A percentile compares a stretch with the other conserved stretches of the same genome.
These are phyloP conservation scores for Probosciger aterrimus DNA, from an alignment of 2,113 vertebrate species.

Conservation along the genomic window DNA sequence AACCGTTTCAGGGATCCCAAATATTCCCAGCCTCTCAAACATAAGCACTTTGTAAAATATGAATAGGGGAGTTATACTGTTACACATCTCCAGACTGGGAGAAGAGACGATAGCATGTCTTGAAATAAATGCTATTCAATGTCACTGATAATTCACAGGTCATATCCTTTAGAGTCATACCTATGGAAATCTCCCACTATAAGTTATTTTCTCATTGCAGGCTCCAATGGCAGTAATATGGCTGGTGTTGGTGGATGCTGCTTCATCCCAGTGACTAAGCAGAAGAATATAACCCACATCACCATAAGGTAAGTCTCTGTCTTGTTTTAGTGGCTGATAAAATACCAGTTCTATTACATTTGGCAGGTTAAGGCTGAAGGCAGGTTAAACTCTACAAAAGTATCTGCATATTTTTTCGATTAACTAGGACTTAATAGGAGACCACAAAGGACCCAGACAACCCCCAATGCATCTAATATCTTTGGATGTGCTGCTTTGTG, in stretches of 20 bases:
- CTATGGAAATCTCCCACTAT: not conserved
- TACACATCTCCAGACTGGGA: not conserved
- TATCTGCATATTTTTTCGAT: not conserved
- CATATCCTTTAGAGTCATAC: not conserved
- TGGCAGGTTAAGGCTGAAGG: not conserved
- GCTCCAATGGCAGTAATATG: not conserved
- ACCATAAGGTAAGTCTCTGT: not conserved
- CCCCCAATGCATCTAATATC: not conserved
- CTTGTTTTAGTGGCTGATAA: not conserved
- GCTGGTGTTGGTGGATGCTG: not conserved
- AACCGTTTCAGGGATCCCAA: not conserved
- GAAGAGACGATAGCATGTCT: not conserved
- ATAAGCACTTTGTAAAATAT: not conserved
- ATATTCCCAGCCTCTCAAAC: not conserved
- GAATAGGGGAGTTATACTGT: not conserved
- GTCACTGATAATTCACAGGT: not conserved
- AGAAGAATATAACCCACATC: not conserved
- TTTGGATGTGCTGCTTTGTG: not conserved
- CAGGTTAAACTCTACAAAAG: not conserved
- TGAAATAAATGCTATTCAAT: not conserved
- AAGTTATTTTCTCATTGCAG: not conserved
- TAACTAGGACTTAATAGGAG: not conserved
- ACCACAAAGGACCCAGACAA: not conserved
- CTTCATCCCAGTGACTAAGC: not conserved
- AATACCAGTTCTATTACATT: not conserved